Conservation (phyloP, 2,888 invertebrate species). For the Diarsia brunnea region DNA sequence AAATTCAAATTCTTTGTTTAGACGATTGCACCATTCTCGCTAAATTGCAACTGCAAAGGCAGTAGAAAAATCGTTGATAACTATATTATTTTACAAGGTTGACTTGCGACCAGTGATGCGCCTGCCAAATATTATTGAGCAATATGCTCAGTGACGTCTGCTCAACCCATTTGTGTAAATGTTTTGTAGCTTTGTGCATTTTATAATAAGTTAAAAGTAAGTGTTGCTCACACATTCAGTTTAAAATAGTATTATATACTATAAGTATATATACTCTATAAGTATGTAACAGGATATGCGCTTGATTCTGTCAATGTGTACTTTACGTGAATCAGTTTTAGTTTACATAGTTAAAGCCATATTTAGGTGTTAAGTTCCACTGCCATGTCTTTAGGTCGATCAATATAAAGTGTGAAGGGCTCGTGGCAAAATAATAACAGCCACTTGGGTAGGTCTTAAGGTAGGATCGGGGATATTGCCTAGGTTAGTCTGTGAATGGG, state of each 20-base stretch:
- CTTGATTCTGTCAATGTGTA: too few relatives aligned
- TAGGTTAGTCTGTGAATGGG: too few relatives aligned
- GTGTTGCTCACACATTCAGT: background rate
- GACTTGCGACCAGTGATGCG: background rate
- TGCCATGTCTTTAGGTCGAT: background rate
- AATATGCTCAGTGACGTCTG: background rate
- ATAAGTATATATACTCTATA: too few relatives aligned
- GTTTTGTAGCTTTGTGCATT: background rate
- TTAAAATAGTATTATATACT: background rate
- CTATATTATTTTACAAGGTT: background rate
- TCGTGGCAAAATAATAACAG: too few relatives aligned
- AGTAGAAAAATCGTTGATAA: background rate
- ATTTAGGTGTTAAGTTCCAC: background rate
- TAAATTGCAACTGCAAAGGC: conserved; percentile 2
- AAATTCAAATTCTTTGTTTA: conserved; percentile 19
- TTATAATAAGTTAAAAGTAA: background rate
- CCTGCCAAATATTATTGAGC: background rate
- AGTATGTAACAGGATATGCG: too few relatives aligned
- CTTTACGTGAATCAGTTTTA: too few relatives aligned
- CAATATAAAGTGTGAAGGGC: background rate
- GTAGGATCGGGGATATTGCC: too few relatives aligned
- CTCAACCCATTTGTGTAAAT: background rate
- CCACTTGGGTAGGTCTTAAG: too few relatives aligned
- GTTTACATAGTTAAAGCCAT: too few relatives aligned
- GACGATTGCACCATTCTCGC: background rate